Conservation (phyloP, 1,140 invertebrate genomes). For the Trichoplusia ni region DNA sequence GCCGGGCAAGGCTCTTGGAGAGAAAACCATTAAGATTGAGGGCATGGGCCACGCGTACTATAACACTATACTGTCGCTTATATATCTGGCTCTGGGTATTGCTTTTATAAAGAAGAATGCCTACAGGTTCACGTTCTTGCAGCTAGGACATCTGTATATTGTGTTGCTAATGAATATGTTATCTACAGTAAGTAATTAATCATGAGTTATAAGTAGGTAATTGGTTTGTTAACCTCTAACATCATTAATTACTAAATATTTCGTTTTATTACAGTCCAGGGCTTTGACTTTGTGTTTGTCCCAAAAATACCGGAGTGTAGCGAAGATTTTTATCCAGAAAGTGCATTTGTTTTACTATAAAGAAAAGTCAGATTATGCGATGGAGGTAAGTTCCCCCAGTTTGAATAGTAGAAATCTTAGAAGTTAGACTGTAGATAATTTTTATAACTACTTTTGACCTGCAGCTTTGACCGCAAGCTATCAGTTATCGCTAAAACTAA, state of each 20-base stretch:
- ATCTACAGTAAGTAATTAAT: background rate
- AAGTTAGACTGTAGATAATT: background rate
- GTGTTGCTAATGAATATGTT: constrained; percentile 15
- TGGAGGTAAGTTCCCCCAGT: background rate
- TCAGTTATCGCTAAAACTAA: too few species aligned
- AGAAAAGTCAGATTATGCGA: constrained; percentile 4
- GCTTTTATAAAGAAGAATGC: background rate
- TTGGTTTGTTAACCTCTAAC: background rate
- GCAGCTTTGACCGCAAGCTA: too few species aligned
- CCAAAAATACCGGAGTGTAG: background rate
- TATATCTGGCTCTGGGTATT: background rate
- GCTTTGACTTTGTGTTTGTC: constrained; percentile 7
- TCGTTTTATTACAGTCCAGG: background rate
- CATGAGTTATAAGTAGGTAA: background rate
- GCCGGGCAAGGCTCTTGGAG: constrained; percentile 2
- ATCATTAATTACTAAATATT: background rate
- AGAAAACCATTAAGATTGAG: background rate
- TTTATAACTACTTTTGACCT: background rate
- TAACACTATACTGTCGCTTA: background rate
- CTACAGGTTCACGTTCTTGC: background rate
- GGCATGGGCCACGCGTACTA: constrained; percentile 4
- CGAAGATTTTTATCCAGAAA: constrained; percentile 1
- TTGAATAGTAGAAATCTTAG: background rate
- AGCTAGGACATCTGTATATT: constrained; percentile 8
- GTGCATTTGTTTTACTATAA: constrained; percentile 11